Evolutionary conservation across 2,797 vertebrate species (phyloP), one percentile per base, ranked within the genome.

Genomic region (Amblyraja radiata): DNA sequence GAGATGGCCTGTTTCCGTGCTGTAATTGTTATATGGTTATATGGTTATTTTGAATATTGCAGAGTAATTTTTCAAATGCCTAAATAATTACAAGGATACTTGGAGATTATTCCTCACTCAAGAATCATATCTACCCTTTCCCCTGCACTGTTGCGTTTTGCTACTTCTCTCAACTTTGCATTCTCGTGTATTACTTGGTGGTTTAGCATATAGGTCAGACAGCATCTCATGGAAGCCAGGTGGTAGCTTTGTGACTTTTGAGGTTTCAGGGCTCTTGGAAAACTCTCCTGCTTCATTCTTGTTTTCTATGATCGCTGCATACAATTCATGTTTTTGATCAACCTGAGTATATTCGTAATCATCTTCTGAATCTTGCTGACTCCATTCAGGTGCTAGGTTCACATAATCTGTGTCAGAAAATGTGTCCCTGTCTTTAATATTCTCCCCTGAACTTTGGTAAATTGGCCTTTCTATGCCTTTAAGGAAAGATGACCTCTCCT

Each of bases 161-260:
- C 65, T 32, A 39, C 14, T 3, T n/a, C 68, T 73, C 8, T 46
- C 88, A 13, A 73, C 5, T 3, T 36, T 71, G 32, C 68, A 6
- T 73, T 91, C 90, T 74, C 71, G 68, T 6, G 68, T 74, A 25
- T 76, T 92, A 58, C 39, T 76, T 4, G 54, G 16, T 74, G 74
- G 68, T 92, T 74, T 76, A 28, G 90, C 46, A 25, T 92, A 92
- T 71, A 92, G 23, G 36, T 25, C 90, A 54, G 71, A 28, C 16
- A 92, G 39, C 23, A 28, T 54, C 90, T 92, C 90, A 14, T 76
- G 23, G 68, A 76, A 46, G 14, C 90, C 71, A 76, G 71, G 21
- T 28, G 90, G 90, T 74, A 92, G 54, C 23, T 73, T 92, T 54
- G 90, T 92, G 71, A 54, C 39, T 16, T 74, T 92, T 25, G 71